phyloP scores from a whole-genome alignment of 2,797 vertebrate genomes.

The Pseudochirops cupreus region DNA sequence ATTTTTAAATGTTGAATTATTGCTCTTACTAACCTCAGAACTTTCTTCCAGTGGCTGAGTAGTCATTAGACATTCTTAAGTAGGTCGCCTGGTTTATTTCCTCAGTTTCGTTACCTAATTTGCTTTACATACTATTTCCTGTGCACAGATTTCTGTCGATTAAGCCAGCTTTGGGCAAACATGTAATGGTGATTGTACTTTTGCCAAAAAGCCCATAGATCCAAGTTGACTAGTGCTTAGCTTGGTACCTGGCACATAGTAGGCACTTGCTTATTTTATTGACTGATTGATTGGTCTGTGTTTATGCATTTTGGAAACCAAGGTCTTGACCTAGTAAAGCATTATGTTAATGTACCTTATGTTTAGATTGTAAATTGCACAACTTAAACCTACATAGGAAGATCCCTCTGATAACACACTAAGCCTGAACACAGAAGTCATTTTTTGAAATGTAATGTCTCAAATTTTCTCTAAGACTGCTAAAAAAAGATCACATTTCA shows the following conservation, averaged over 20 bases:
- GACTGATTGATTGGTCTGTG: constrained; percentile 14
- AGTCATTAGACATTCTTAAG: background rate
- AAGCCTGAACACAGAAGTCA: constrained; percentile 52
- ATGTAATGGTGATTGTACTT: background rate
- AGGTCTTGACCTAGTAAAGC: constrained; percentile 40
- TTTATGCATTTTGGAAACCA: constrained; percentile 39
- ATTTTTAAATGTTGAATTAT: background rate
- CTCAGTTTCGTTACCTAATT: constrained; percentile 13
- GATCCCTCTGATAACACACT: constrained; percentile 50
- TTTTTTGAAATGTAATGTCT: constrained; percentile 53
- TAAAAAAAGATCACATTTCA: constrained; percentile 60
- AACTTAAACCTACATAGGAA: constrained; percentile 12
- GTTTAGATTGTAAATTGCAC: background rate
- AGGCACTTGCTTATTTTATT: background rate
- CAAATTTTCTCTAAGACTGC: constrained; percentile 45
- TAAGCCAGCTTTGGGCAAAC: background rate
- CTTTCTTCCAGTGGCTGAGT: background rate
- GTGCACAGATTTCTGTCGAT: constrained; percentile 25
- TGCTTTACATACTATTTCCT: constrained; percentile 10
- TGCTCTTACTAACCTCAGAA: constrained; percentile 2
- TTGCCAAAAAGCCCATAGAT: constrained; percentile 33
- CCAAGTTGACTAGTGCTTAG: background rate
- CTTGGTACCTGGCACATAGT: background rate
- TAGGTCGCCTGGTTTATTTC: background rate
- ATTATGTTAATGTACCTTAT: background rate